phyloP scores from a whole-genome alignment of 2,113 vertebrate species.

The Gulo gulo region DNA sequence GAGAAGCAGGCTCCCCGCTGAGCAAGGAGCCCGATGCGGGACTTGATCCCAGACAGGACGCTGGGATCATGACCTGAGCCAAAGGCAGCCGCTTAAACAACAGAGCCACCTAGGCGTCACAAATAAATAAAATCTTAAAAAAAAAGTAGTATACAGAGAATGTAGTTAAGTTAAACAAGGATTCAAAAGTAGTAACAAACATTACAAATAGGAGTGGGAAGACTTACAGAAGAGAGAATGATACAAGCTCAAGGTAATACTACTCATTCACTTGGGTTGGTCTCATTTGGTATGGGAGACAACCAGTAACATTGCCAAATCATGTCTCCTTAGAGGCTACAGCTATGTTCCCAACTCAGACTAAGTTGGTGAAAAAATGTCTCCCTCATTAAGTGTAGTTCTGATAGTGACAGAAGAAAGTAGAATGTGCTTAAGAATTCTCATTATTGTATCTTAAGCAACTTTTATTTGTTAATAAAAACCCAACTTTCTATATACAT shows the following conservation, averaged over 20 bases:
- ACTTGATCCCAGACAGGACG: too few relatives aligned
- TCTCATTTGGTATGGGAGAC: background rate
- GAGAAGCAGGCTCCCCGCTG: too few relatives aligned
- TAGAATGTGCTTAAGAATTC: constrained; percentile 42
- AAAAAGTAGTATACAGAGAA: background rate
- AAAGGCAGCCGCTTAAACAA: too few relatives aligned
- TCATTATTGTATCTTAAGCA: constrained; percentile 47
- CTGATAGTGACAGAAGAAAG: constrained; percentile 24
- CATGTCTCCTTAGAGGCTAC: background rate
- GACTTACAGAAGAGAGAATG: background rate
- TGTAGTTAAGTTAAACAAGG: constrained; percentile 16
- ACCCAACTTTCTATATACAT: background rate
- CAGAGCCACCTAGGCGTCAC: too few relatives aligned
- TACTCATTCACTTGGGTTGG: background rate
- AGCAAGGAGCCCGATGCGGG: too few relatives aligned
- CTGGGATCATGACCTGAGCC: too few relatives aligned
- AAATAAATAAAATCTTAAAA: too few relatives aligned
- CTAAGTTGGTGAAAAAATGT: background rate
- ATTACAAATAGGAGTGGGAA: background rate
- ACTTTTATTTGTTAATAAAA: constrained; percentile 30
- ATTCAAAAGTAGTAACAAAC: background rate
- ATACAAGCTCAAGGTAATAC: background rate
- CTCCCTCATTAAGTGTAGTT: background rate
- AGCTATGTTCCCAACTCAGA: background rate
- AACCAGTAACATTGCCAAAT: constrained; percentile 4